Percentiles rank a stretch among this genome's conserved stretches.
Evolutionary conservation across 2,797 vertebrate genomes (phyloP).

Genomic region (Rousettus madagascariensis): DNA sequence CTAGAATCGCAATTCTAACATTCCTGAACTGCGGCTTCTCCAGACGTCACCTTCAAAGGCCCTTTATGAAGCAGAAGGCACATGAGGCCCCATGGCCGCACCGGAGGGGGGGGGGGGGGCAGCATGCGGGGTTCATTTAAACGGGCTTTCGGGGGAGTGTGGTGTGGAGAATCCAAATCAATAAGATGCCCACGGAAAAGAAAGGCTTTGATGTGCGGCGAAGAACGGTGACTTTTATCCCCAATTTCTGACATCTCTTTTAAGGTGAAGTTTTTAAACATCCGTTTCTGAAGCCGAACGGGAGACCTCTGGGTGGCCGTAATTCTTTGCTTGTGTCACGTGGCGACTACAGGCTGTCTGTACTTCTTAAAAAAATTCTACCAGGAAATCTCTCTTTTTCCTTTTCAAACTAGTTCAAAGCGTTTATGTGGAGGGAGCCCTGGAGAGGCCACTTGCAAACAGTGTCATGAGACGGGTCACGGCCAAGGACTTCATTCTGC

Average conservation of each 20-base stretch:
- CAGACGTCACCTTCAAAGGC: background rate
- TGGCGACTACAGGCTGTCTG: background rate
- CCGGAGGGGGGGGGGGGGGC: background rate
- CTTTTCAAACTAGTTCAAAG: constrained; percentile 71
- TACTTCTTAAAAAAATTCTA: background rate
- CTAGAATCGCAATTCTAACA: background rate
- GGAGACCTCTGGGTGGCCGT: background rate
- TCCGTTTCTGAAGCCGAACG: constrained; percentile 36
- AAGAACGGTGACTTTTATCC: constrained; percentile 28
- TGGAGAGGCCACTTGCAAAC: constrained; percentile 19
- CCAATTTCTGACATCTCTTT: constrained; percentile 57
- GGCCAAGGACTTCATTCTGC: background rate
- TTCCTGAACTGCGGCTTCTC: background rate
- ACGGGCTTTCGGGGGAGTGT: background rate
- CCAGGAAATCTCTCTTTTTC: constrained; percentile 31
- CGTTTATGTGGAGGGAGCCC: constrained; percentile 2
- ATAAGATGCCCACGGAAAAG: background rate
- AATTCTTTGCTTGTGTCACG: background rate
- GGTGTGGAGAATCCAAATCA: background rate
- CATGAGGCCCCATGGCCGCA: background rate
- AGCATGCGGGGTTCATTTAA: background rate
- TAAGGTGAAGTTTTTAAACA: constrained; percentile 4
- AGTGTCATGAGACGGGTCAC: constrained; percentile 6
- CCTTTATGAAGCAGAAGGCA: background rate
- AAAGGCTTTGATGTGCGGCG: constrained; percentile 36